Evolutionary conservation across 2,113 vertebrate species (phyloP), one percentile per base, ranked within the genome.

Genomic region (Halichoeres trimaculatus): DNA sequence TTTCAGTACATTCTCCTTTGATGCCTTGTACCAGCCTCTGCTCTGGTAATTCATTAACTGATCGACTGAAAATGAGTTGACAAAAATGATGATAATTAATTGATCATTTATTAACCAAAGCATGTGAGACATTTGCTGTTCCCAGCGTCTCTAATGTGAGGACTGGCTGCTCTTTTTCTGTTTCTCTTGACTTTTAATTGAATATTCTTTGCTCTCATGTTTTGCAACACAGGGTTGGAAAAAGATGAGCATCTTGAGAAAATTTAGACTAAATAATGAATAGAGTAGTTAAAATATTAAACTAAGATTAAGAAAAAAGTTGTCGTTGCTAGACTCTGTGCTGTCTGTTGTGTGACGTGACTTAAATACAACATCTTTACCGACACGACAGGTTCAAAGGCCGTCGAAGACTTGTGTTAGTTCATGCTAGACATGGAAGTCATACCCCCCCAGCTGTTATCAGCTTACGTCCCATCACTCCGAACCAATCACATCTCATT

Each of bases 1-100:
- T 41, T 67, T 72, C 35, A 47, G 35, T 74, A 24, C 58, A 35
- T 58, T 63, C 14, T 7, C 41, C 35, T 74, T 40, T 55, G 4
- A 83, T 62, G 38, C 74, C 38, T 76, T n/a, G 20, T 48, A 52
- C 73, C 51, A 68, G 47, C 38, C 50, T 50, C 30, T 72, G n/a
- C 41, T 60, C 24, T 70, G 40, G 19, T 36, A 41, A 38, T 43
- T 10, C 24, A 35, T 38, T 19, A 36, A 13, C 23, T 41, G 11
- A 41, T 48, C n/a, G 12, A 60, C 26, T 57, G 68, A 43, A 50
- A 61, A 58, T 54, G 14, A 36, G 35, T 48, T 7, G 2, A 35
- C 47, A 58, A 5, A 54, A 45, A 36, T 50, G 70, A 20, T 34
- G 2, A 50, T 20, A 16, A 24, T 54, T 23, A 1, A 57, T 40